Evolutionary conservation across 1,140 invertebrate genomes (phyloP).

Genomic region (Adoxophyes honmai): DNA sequence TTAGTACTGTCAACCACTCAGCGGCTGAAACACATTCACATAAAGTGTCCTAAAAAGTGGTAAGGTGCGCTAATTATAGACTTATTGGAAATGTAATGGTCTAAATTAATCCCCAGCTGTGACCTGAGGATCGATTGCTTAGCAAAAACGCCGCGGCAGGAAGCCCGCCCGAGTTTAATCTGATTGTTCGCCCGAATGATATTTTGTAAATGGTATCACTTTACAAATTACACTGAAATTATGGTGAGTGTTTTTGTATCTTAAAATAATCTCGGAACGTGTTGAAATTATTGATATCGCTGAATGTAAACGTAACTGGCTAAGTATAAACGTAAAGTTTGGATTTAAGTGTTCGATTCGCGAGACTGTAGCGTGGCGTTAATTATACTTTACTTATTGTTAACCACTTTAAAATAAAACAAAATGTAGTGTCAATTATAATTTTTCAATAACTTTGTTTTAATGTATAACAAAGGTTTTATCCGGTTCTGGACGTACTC

Average conservation of each 20-base stretch:
- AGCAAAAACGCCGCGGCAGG: slow-evolving; percentile 20
- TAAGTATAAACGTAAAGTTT: slow-evolving; percentile 7
- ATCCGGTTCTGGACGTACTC: no score
- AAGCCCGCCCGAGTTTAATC: slow-evolving; percentile 19
- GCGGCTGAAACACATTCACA: neutral
- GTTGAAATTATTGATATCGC: neutral
- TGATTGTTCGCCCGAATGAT: slow-evolving; percentile 33
- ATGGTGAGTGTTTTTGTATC: slow-evolving; percentile 37
- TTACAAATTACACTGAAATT: slow-evolving; percentile 27
- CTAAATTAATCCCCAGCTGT: slow-evolving; percentile 38
- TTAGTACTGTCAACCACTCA: slow-evolving; percentile 4
- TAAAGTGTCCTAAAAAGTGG: slow-evolving; percentile 19
- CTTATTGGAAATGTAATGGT: slow-evolving; percentile 33
- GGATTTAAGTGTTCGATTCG: neutral
- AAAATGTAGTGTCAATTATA: no score
- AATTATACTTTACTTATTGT: no score
- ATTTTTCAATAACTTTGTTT: no score
- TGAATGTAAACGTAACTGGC: neutral
- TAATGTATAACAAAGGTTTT: no score
- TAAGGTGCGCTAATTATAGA: slow-evolving; percentile 41
- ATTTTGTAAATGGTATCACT: slow-evolving; percentile 37
- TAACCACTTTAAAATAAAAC: no score
- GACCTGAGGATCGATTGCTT: slow-evolving; percentile 22
- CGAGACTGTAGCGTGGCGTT: neutral
- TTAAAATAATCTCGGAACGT: neutral